Base-by-base conservation (phyloP, 2,113 vertebrate genomes). In the Bos taurus region DNA sequence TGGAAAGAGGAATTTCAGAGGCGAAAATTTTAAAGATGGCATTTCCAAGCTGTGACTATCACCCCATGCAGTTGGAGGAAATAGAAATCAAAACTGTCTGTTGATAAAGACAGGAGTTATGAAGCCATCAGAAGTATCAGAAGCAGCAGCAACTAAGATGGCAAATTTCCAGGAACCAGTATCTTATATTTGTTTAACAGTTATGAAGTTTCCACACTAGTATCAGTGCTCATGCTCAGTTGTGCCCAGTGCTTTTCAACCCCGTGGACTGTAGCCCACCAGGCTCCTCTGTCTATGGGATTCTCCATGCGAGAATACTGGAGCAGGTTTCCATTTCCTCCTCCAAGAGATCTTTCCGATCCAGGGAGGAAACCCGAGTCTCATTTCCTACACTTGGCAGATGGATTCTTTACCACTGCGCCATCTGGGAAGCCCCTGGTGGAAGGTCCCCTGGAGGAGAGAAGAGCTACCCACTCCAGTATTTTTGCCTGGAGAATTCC, bases 131-230 rank as follows among this genome's bases (percentile, higher is more conserved):
- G 9, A 71, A 40, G 26, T 71, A 95, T 36, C 46, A 90, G 52
- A 94, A 95, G 57, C 78, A 90, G 57, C 60, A 95, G 71, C 40
- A 94, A 90, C 33, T 50, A 92, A 71, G 28, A 52, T 26, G 30
- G 46, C 5, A 84, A 16, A 48, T 90, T 88, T 90, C 84, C 57
- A 92, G 46, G 23, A 57, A 90, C 80, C 23, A 88, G 5, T 59
- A 83, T 62, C 40, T 74, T 52, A 19, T 19, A n/a, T 33, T 90
- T 62, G 14, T 60, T 84, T 87, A 74, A 80, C 7, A 43, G 48
- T 36, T 91, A 93, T 2, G 64, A 84, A 88, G 48, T 86, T 84
- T 64, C 81, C 74, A 48, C 28, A 92, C 16, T 50, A 3, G 1
- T 26, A 40, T 26, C 14, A 25, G 71, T 7, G 71, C 11, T 25